Base-by-base conservation (phyloP, 1,140 invertebrate genomes). In the Agraylea sexmaculata region DNA sequence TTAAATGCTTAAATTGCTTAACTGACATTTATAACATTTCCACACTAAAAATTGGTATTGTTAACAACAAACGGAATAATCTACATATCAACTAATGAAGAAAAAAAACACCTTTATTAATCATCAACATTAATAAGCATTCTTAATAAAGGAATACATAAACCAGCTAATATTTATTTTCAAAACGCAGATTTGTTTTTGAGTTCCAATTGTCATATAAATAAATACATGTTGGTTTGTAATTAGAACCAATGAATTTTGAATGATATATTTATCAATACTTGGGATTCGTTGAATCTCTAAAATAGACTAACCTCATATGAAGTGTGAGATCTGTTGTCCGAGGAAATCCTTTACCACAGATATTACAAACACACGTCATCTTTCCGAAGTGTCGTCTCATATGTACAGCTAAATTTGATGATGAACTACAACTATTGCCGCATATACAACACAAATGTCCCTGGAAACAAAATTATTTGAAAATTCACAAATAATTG, bases 311-410 rank as follows among this genome's bases (percentile, higher is more conserved):
- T 44, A 27, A 64, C 64, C 60, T 56, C 51, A 57, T 55, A 40
- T 67, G 64, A 4, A 45, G 30, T 1, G 36, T 51, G 11, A 64
- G 57, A 21, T 78, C 77, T 31, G 70, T 71, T 2, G 67, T 65
- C 34, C 75, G 63, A 25, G 75, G 75, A 50, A 78, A 80, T 0
- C 75, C 75, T 51, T 73, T 75, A 1, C 72, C 73, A 40, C 77
- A 80, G 1, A 70, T 68, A 23, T 67, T 66, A 42, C 77, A 80
- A 2, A 69, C 57, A 43, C 69, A 66, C 16, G 70, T 72, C 31
- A 70, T 71, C 23, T 71, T 67, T 2, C 75, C 74, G 0, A 66
- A 68, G 46, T 80, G 77, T 20, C 75, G 53, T 7, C 71, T 64
- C 54, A 74, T 59, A 32, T 80, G 76, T 4, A 68, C 57, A 15